These are phyloP conservation scores for Drosophila paracracens DNA, from an alignment of 2,888 invertebrate species.

Conservation along the genomic window DNA sequence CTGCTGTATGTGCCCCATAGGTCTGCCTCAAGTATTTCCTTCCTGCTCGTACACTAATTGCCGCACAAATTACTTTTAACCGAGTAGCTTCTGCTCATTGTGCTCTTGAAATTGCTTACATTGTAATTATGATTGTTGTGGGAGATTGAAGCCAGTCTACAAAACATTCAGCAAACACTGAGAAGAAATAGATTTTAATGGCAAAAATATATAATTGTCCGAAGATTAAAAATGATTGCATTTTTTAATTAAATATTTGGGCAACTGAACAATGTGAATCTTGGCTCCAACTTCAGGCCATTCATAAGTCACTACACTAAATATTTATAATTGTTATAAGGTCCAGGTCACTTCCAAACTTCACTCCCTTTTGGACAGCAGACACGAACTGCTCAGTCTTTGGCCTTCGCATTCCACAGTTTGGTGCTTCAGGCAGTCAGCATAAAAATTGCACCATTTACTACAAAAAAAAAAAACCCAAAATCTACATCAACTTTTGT, in stretches of 20 bases:
- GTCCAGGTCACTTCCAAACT: constrained; percentile 5
- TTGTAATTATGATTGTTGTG: constrained; percentile 26
- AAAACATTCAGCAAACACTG: constrained; percentile 14
- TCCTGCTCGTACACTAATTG: constrained; percentile 59
- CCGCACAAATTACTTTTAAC: constrained; percentile 70
- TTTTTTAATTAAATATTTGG: neutral
- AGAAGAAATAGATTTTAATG: constrained; percentile 13
- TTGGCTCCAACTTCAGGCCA: no score
- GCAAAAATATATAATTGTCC: neutral
- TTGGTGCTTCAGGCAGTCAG: constrained; percentile 13
- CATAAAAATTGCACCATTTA: constrained; percentile 34
- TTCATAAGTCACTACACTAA: neutral
- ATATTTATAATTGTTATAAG: neutral
- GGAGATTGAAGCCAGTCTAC: constrained; percentile 3
- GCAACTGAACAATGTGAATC: neutral
- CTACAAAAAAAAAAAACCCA: neutral
- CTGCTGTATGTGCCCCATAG: constrained; percentile 16
- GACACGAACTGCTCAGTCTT: neutral
- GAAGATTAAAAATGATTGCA: neutral
- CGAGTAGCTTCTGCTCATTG: constrained; percentile 56
- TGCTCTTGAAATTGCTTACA: constrained; percentile 56
- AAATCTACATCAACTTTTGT: neutral
- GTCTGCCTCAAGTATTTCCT: constrained; percentile 51
- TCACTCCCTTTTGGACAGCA: neutral
- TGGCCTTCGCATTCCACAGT: neutral